Evolutionary conservation across 2,113 vertebrate genomes (phyloP), one percentile per base, ranked within the genome.

Genomic region (Strix uralensis): DNA sequence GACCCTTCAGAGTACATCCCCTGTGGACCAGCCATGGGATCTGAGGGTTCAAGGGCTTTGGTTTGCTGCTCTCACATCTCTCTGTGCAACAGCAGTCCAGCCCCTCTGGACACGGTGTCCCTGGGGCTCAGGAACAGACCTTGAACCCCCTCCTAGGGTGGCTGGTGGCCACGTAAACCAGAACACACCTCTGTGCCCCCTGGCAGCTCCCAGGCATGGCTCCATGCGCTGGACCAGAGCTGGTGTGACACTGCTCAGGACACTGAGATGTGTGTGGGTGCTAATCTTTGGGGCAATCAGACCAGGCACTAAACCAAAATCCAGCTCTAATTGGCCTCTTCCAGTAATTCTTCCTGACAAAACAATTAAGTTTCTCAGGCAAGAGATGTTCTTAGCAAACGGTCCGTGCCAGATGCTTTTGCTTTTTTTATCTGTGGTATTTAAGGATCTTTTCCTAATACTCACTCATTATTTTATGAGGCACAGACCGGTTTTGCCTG

Each of bases 341-440:
- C 89, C 91, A 38, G 84, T 95, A 95, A 94, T 94, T 97, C 73
- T 87, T 92, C 94, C 92, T 87, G 81, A 94, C 81, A 95, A 95
- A 95, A 85, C 91, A 96, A 92, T 96, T 94, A 93, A 95, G 65
- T 92, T 97, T 96, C 91, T 95, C 89, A 96, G 94, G 97, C 95
- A 82, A 95, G 78, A 94, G 91, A 91, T 94, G 94, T 91, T 91
- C 94, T 95, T 61, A 85, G 92, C 58, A 69, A 91, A 66, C 1
- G 0, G 34, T 13, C 52, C 1, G 11, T 95, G 94, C 97, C 95
- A 94, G 91, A 96, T 47, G 66, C 91, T 91, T 95, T 91, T 83
- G 63, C 86, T 96, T 95, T 97, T 96, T 96, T 92, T 92, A 75
- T 93, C 91, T 82, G 44, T 58, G 91, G 86, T 92, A 95, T 96